Conservation (phyloP, 1,140 invertebrate genomes). For the Zophobas atratus region DNA sequence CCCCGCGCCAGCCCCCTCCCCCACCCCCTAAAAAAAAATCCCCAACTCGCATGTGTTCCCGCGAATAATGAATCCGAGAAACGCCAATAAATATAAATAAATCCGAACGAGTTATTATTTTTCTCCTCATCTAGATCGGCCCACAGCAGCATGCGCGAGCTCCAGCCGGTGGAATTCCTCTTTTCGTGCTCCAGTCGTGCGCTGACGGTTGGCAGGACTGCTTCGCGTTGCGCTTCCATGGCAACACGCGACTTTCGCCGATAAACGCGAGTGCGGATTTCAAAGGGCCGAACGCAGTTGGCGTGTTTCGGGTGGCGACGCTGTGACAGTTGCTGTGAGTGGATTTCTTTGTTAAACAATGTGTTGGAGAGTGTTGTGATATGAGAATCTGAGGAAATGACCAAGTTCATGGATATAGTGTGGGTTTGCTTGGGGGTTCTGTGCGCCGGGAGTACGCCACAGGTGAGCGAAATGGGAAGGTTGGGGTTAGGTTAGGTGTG, state of each 20-base stretch:
- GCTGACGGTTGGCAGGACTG: slow-evolving; percentile 19
- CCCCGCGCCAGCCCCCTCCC: not conserved
- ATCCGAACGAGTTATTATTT: slow-evolving; percentile 56
- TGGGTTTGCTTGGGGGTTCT: slow-evolving; percentile 7
- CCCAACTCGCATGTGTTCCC: slow-evolving; percentile 30
- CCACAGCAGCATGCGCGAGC: slow-evolving; percentile 45
- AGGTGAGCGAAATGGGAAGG: slow-evolving; percentile 14
- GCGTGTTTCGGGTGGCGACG: not conserved
- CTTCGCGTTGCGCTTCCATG: slow-evolving; percentile 1
- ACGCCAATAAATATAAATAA: slow-evolving; percentile 55
- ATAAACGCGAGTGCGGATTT: not conserved
- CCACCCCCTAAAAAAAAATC: slow-evolving; percentile 8
- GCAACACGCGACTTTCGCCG: slow-evolving; percentile 14
- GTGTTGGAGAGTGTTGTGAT: slow-evolving; percentile 22
- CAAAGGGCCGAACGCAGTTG: slow-evolving; percentile 4
- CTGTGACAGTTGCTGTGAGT: slow-evolving; percentile 11
- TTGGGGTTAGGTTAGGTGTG: not conserved
- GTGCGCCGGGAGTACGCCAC: not conserved
- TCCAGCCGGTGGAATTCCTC: not conserved
- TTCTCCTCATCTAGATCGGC: slow-evolving; percentile 53
- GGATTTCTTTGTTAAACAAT: slow-evolving; percentile 11
- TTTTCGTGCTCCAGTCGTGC: slow-evolving; percentile 23
- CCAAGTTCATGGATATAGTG: slow-evolving; percentile 13
- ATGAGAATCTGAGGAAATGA: slow-evolving; percentile 31
- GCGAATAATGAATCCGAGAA: slow-evolving; percentile 48